A percentile compares a stretch with the other conserved stretches of the same genome.
These are phyloP conservation scores for Phortica okadai DNA, from an alignment of 2,888 invertebrate species.

Conservation along the genomic window DNA sequence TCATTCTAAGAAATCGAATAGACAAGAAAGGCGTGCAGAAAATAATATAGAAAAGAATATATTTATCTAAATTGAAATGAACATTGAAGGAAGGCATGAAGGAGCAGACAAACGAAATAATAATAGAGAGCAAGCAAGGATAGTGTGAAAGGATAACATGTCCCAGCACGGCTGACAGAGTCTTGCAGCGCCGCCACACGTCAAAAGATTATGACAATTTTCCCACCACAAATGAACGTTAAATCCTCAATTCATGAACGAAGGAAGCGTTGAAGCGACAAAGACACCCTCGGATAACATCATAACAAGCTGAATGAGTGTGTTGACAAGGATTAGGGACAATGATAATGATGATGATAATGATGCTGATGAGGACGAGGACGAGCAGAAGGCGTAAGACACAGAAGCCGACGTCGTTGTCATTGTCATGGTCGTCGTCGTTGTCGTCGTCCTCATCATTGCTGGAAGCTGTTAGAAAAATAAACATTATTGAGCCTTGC, in stretches of 20 bases:
- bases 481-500: background rate
- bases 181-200: conserved; percentile 52
- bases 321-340: conserved; percentile 70
- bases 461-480: conserved; percentile 7
- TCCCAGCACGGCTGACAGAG: background rate
- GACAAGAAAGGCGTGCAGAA: conserved; percentile 30
- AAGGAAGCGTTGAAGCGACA: conserved; percentile 20
- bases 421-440: too few species aligned
- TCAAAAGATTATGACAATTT: conserved; percentile 75
- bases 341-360: conserved; percentile 30
- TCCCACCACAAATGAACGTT: conserved; percentile 72
- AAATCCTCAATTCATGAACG: conserved; percentile 53
- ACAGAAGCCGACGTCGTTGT: background rate
- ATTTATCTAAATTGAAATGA: background rate
- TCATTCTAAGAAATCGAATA: conserved; percentile 41
- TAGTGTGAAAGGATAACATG: conserved; percentile 23
- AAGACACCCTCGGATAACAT: conserved; percentile 1
- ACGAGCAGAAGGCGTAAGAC: background rate
- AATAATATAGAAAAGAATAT: background rate
- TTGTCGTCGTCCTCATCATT: background rate
- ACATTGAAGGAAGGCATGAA: background rate
- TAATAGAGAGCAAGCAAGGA: background rate
- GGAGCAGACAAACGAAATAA: conserved; percentile 39
- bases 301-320: conserved; percentile 35
- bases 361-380: background rate